Conservation (phyloP, 37 sponge, comb jelly and placozoan genomes). For the Hormiphora californensis region DNA sequence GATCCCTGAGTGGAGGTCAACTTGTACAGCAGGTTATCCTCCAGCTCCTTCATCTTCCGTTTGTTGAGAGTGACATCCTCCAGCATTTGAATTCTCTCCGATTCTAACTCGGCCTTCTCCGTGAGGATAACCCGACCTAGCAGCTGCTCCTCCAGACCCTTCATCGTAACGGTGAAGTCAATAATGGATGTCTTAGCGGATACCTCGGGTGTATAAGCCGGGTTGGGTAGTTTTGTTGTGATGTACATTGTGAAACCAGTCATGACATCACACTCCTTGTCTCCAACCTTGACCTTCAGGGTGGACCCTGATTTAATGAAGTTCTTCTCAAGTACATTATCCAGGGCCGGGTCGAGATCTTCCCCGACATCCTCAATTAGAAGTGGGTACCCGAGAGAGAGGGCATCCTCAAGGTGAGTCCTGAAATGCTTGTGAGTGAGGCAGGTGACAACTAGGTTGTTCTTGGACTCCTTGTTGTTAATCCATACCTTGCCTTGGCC, state of each 20-base stretch:
- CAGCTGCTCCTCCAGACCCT: constrained; percentile 97
- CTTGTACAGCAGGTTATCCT: constrained; percentile 90
- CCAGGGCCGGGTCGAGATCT: constrained; percentile 96
- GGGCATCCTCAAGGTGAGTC: constrained; percentile 86
- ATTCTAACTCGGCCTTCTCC: constrained; percentile 95
- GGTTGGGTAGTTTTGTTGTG: constrained; percentile 96
- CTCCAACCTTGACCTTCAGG: constrained; percentile 91
- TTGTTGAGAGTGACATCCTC: constrained; percentile 96
- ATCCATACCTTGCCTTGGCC: constrained; percentile 99
- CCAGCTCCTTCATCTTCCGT: constrained; percentile 93
- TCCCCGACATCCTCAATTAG: constrained; percentile 93
- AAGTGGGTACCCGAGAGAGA: constrained; percentile 87
- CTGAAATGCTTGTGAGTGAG: constrained; percentile 97
- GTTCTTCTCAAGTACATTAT: constrained; percentile 98
- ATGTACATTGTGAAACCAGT: constrained; percentile 84
- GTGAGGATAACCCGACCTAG: constrained; percentile 95
- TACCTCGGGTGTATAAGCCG: constrained; percentile 94
- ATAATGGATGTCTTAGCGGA: constrained; percentile 86
- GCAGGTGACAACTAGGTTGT: constrained; percentile 76
- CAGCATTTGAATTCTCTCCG: constrained; percentile 82
- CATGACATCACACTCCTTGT: constrained; percentile 98
- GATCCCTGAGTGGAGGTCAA: constrained; percentile 93
- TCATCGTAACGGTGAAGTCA: constrained; percentile 99
- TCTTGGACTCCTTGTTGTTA: constrained; percentile 67
- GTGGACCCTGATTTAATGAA: constrained; percentile 92